Conservation (phyloP, 2,888 invertebrate genomes). For the Pseudoips prasinana region DNA sequence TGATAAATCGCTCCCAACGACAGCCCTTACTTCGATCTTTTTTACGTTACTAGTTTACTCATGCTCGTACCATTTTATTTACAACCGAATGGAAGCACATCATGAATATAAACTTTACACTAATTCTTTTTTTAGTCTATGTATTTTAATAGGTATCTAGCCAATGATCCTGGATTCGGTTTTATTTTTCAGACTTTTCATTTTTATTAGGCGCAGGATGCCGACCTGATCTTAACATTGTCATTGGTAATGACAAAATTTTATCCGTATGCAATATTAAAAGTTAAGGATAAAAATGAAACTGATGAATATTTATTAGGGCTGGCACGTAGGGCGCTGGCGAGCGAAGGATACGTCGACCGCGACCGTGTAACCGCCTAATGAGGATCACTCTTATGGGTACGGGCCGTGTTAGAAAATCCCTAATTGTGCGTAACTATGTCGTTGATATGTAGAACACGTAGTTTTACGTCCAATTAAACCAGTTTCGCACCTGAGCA, state of each 20-base stretch:
- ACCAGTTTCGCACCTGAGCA: slow-evolving; percentile 38
- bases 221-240: slow-evolving; percentile 59
- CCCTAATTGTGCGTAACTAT: slow-evolving; percentile 69
- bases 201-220: slow-evolving; percentile 53
- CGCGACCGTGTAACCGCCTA: slow-evolving; percentile 60
- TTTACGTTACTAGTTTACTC: slow-evolving; percentile 55
- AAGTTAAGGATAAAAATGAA: no score
- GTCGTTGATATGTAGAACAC: slow-evolving; percentile 65
- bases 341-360: slow-evolving; percentile 35
- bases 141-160: slow-evolving; percentile 41
- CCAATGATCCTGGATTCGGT: slow-evolving; percentile 30
- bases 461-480: slow-evolving; percentile 58
- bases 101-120: slow-evolving; percentile 59
- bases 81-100: slow-evolving; percentile 58
- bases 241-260: slow-evolving; percentile 56
- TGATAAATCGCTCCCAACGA: slow-evolving; percentile 69
- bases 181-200: slow-evolving; percentile 38
- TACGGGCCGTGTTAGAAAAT: slow-evolving; percentile 64
- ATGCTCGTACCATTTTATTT: slow-evolving; percentile 61
- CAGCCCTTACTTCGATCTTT: slow-evolving; percentile 59
- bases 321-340: slow-evolving; percentile 40
- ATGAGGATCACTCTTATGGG: slow-evolving; percentile 67
- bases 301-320: slow-evolving; percentile 71
- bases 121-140: slow-evolving; percentile 45
- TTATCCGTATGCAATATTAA: slow-evolving; percentile 59